Percentiles rank a stretch among this genome's conserved stretches.
Conservation (phyloP, 2,113 vertebrate genomes). For the Trachemys scripta region DNA sequence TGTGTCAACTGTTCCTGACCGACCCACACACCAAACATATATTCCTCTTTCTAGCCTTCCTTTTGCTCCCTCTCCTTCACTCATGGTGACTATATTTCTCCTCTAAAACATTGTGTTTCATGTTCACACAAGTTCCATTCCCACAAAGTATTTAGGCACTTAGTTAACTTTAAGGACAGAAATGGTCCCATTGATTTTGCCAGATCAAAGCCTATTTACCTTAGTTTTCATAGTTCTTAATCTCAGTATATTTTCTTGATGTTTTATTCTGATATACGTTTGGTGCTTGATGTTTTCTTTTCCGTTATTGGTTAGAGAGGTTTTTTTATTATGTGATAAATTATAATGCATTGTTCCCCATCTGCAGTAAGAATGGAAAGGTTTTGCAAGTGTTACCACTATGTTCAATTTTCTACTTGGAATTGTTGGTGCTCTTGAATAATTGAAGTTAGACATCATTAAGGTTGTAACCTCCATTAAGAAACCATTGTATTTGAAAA, state of each 20-base stretch:
- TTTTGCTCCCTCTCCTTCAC: neutral
- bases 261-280: neutral
- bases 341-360: neutral
- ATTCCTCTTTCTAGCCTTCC: neutral
- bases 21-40: neutral
- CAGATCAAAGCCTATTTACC: neutral
- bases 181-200: neutral
- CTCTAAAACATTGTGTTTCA: neutral
- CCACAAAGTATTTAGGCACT: neutral
- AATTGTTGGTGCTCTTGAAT: constrained; percentile 34
- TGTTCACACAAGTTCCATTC: neutral
- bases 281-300: neutral
- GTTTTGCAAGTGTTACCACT: neutral
- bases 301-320: neutral
- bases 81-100: neutral
- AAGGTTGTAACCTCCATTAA: neutral
- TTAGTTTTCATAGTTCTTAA: neutral
- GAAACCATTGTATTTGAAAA: constrained; percentile 6
- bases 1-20: neutral
- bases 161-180: neutral
- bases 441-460: neutral
- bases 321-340: neutral
- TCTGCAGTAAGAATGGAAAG: neutral
- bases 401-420: neutral
- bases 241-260: neutral